Base-by-base conservation (phyloP, 2,113 vertebrate species). In the Synchiropus splendidus region DNA sequence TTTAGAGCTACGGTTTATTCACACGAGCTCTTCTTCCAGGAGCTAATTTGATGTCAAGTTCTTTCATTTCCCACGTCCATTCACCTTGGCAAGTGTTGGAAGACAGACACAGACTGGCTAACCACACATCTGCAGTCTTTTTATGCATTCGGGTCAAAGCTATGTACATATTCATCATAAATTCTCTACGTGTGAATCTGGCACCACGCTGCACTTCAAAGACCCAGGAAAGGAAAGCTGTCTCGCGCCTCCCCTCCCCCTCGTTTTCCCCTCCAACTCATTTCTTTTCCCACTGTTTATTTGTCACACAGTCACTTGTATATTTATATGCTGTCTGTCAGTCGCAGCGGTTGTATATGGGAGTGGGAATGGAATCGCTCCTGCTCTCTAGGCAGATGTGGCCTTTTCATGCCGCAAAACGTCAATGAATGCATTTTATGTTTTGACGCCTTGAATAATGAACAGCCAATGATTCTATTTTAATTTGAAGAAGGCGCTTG, bases 171-270 rank as follows among this genome's bases (percentile, higher is more conserved):
- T 63, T 60, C 54, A 59, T 58, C 9, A 33, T 40, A 45, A 46
- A 74, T 56, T 71, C 58, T 53, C 47, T 42, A 36, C 11, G 27
- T 61, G 59, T 39, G 43, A 54, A 61, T 64, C 51, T 11, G 56
- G 50, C 52, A 31, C 31, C 51, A 39, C n/a, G 45, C 65, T 36
- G 51, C 36, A 76, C 57, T 73, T 75, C 72, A 75, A 78, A 74
- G 53, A 45, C 39, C 15, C 36, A 21, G 32, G 12, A 39, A 59
- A 51, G 51, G 49, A 66, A 76, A 61, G 60, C 68, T 73, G 62
- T 78, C 68, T 65, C 50, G 48, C 36, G 50, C 34, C 33, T 46
- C 60, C 63, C 64, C 45, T 43, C 66, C 66, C 70, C 56, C 54
- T 11, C 31, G 39, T n/a, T 31, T 46, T 38, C 34, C 39, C 15